Base-by-base conservation (phyloP, 2,888 invertebrate species). In the Marronus borbonicus region DNA sequence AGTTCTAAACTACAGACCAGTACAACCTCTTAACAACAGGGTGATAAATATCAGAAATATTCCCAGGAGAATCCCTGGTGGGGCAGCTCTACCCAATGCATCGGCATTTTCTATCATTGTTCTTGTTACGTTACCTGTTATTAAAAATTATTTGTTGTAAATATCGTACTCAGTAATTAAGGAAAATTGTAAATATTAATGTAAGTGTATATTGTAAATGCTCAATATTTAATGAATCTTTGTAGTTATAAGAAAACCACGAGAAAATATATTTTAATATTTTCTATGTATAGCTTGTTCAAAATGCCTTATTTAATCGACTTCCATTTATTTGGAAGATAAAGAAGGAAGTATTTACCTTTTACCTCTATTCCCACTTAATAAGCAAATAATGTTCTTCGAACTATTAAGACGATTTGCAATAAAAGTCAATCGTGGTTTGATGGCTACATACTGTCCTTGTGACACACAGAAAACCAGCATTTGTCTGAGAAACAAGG, bases 1-100 rank as follows among this genome's bases (percentile, higher is more conserved):
- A 78, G 86, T 85, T 31, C 86, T 89, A 80, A 92, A 91, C 81
- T 91, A 87, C 82, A 88, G 92, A 75, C 86, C 87, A 5, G 78
- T 88, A 2, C 89, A 90, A 81, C 83, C 86, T 12, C 78, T 88
- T 20, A 88, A 89, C 79, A 86, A 84, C 2, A 85, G 89, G 76
- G 80, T 77, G 3, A 78, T 88, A 31, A 49, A 5, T 79, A 80
- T 65, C 76, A 28, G 74, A 74, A 44, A 20, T 72, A 68, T 80
- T n/a, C 24, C 17, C 3, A n/a, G 5, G n/a, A 62, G 49, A 8
- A 64, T 24, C 24, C 31, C 17, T 17, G 36, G 44, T 17, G 62
- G 44, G 20, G 49, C 62, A 49, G 5, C 64, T 20, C 8, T 14
- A 24, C 10, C 31, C 49, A 31, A 14, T 28, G n/a, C 75, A 3